Evolutionary conservation across 2,888 invertebrate species (phyloP).

Genomic region (Amiota minor): DNA sequence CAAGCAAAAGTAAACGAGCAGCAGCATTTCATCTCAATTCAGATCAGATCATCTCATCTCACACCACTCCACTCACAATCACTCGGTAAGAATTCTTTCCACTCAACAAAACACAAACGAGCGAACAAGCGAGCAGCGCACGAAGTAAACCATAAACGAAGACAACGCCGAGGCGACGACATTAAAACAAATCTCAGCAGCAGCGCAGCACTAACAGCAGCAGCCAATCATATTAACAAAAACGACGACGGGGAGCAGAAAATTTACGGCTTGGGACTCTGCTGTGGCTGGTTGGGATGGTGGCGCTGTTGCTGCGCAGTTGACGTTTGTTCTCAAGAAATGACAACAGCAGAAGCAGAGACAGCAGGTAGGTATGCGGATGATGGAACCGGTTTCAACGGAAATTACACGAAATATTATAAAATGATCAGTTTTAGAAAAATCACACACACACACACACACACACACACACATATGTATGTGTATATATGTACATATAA

Average conservation of each 20-base stretch:
- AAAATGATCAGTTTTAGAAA: constrained; percentile 68
- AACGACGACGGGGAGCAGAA: constrained; percentile 37
- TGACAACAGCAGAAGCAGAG: constrained; percentile 31
- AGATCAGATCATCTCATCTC: background rate
- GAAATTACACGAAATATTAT: constrained; percentile 72
- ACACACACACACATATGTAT: too few species aligned
- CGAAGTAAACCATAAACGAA: constrained; percentile 34
- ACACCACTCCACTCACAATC: constrained; percentile 11
- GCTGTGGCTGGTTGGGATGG: background rate
- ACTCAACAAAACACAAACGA: constrained; percentile 46
- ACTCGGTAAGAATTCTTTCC: background rate
- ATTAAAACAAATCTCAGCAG: constrained; percentile 51
- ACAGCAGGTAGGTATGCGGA: constrained; percentile 65
- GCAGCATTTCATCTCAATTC: constrained; percentile 3
- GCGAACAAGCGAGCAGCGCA: constrained; percentile 50
- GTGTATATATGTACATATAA: constrained; percentile 34
- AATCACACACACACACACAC: constrained; percentile 37
- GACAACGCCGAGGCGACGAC: constrained; percentile 42
- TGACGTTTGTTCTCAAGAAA: background rate
- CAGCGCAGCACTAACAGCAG: constrained; percentile 31
- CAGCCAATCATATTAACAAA: constrained; percentile 40
- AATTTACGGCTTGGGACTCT: constrained; percentile 47
- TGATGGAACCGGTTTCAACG: constrained; percentile 74
- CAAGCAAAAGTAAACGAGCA: constrained; percentile 14
- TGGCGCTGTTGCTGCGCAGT: background rate